Conservation (phyloP, 1,140 invertebrate genomes). For the Gryllus bimaculatus region DNA sequence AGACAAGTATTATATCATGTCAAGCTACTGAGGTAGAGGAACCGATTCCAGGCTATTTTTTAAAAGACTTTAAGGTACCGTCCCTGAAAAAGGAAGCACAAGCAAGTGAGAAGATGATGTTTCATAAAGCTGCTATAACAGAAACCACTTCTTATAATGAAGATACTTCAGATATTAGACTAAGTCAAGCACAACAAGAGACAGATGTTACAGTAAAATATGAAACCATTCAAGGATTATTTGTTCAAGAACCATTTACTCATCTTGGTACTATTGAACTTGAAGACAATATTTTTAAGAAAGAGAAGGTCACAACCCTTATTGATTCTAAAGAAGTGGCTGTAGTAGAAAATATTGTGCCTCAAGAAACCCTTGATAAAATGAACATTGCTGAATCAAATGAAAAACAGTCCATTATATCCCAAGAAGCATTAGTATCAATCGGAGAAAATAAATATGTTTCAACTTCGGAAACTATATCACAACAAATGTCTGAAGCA, state of each 20-base stretch:
- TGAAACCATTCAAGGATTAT: constrained; percentile 10
- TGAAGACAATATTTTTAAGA: not conserved
- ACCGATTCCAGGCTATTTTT: constrained; percentile 13
- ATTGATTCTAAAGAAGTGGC: constrained; percentile 3
- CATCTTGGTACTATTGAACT: not conserved
- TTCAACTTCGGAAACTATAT: constrained; percentile 21
- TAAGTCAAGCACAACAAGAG: not conserved
- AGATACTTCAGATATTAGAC: not conserved
- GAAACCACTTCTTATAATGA: constrained; percentile 7
- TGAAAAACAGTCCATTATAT: no score
- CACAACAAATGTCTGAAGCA: constrained; percentile 22
- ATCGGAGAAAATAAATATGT: constrained; percentile 20
- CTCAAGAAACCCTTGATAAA: no score
- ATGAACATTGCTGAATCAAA: no score
- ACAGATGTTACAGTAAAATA: not conserved
- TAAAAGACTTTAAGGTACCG: constrained; percentile 17
- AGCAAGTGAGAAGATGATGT: constrained; percentile 8
- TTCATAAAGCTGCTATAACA: not conserved
- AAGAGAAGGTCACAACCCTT: not conserved
- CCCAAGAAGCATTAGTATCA: constrained; percentile 18
- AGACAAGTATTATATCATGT: constrained; percentile 19
- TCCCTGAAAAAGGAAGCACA: constrained; percentile 10
- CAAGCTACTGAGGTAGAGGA: constrained; percentile 21
- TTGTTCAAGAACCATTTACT: constrained; percentile 9
- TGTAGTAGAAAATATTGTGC: not conserved